Percentiles rank a stretch among this genome's conserved stretches.
Evolutionary conservation across 2,888 invertebrate genomes (phyloP).

Genomic region (Caenorhabditis drosophilae): DNA sequence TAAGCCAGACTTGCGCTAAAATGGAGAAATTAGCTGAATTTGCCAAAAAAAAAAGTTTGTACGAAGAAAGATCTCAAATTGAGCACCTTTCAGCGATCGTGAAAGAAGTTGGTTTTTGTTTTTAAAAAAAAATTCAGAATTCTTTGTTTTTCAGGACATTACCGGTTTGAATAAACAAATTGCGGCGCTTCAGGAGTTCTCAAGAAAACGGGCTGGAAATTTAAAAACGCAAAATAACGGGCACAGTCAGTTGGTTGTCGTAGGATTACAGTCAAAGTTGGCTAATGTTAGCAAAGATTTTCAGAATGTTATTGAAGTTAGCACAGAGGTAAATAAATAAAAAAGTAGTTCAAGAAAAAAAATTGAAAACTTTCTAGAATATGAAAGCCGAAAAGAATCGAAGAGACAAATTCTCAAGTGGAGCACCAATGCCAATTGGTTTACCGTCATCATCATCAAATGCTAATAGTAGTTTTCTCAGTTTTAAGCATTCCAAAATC

Average conservation of each 20-base stretch:
- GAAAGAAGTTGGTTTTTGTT: constrained; percentile 75
- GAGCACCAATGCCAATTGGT: constrained; percentile 60
- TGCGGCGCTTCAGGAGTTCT: constrained; percentile 76
- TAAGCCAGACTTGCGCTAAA: constrained; percentile 93
- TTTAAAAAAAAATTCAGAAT: background rate
- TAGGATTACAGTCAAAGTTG: constrained; percentile 83
- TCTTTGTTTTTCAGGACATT: constrained; percentile 77
- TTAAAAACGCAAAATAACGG: constrained; percentile 34
- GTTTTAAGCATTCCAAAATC: background rate
- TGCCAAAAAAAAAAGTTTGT: constrained; percentile 93
- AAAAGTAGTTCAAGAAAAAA: no score
- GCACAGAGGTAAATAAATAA: no score
- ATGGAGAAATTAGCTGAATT: constrained; percentile 89
- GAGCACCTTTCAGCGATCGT: constrained; percentile 96
- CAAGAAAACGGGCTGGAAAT: constrained; percentile 28
- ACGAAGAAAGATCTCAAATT: constrained; percentile 96
- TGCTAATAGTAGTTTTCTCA: constrained; percentile 66
- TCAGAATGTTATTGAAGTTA: constrained; percentile 93
- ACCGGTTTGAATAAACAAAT: constrained; percentile 94
- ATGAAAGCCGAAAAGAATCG: constrained; percentile 91
- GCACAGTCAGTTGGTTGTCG: constrained; percentile 80
- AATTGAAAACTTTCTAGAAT: no score
- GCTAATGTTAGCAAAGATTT: constrained; percentile 97
- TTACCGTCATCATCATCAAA: constrained; percentile 70
- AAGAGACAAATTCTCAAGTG: constrained; percentile 81